Evolutionary conservation across 2,888 invertebrate genomes (phyloP).

Genomic region (Lumbricus terrestris): DNA sequence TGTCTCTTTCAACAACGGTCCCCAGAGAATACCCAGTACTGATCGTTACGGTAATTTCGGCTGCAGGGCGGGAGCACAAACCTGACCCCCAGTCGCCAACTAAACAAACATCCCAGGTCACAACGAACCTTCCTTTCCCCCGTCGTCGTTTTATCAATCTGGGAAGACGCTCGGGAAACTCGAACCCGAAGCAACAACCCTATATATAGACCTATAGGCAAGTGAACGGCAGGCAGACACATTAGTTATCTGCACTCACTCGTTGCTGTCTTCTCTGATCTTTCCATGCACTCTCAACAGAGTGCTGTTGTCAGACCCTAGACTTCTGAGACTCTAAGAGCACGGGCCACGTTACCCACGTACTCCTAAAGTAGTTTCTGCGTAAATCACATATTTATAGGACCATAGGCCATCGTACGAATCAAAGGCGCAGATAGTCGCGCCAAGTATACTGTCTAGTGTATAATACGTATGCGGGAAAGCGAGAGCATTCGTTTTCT

Average conservation of each 20-base stretch:
- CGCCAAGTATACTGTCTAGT: too few species aligned
- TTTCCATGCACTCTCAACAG: neutral
- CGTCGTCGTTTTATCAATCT: neutral
- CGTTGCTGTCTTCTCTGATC: neutral
- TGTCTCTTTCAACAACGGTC: neutral
- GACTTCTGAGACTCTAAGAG: neutral
- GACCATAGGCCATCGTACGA: neutral
- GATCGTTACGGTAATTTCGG: neutral
- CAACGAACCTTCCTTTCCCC: neutral
- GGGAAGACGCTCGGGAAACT: neutral
- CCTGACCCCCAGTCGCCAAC: neutral
- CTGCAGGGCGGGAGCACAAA: neutral
- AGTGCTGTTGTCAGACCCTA: neutral
- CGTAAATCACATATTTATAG: conserved; percentile 3
- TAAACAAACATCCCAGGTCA: neutral
- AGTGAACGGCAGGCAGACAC: neutral
- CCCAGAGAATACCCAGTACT: neutral
- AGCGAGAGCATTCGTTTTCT: neutral
- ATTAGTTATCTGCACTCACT: neutral
- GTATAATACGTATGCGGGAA: too few species aligned
- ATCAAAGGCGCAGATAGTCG: neutral
- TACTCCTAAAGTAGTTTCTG: neutral
- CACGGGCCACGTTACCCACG: too few species aligned
- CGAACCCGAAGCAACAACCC: neutral
- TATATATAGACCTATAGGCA: too few species aligned